These are phyloP conservation scores for Coelopa frigida DNA, from an alignment of 1,140 invertebrate genomes.

Conservation along the genomic window DNA sequence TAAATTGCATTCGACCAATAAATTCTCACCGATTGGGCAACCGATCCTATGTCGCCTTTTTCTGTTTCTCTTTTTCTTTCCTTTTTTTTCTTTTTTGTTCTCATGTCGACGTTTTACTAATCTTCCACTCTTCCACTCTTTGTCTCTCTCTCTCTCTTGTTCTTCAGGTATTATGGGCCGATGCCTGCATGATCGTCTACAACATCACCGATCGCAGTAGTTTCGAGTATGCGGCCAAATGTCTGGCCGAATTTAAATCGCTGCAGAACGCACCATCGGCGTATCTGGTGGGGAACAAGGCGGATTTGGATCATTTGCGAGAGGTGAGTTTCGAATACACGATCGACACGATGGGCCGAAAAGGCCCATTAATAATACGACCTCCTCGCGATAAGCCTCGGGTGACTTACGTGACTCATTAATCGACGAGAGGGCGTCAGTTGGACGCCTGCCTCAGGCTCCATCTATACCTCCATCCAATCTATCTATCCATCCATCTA, in stretches of 20 bases:
- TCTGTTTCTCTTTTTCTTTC: constrained; percentile 1
- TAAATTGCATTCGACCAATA: no score
- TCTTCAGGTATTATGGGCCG: constrained; percentile 61
- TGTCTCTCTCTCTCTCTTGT: not conserved
- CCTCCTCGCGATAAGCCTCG: no score
- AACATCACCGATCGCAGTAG: constrained; percentile 66
- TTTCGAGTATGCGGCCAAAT: constrained; percentile 59
- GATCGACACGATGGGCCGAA: not conserved
- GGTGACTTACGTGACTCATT: no score
- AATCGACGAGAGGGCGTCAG: no score
- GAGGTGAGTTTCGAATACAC: constrained; percentile 48
- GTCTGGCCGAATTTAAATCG: constrained; percentile 51
- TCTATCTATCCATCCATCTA: no score
- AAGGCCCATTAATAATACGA: no score
- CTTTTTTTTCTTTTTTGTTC: not conserved
- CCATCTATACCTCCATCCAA: no score
- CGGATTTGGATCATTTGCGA: constrained; percentile 67
- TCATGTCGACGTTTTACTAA: not conserved
- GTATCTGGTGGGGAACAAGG: constrained; percentile 65
- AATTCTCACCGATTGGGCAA: no score
- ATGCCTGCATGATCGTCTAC: constrained; percentile 71
- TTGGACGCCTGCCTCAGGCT: no score
- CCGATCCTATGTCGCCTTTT: not conserved
- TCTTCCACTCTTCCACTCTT: not conserved
- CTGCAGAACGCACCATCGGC: constrained; percentile 51